A percentile compares a stretch with the other conserved stretches of the same genome.
These are phyloP conservation scores for Antheraea yamamai DNA, from an alignment of 2,888 invertebrate genomes.

Conservation along the genomic window DNA sequence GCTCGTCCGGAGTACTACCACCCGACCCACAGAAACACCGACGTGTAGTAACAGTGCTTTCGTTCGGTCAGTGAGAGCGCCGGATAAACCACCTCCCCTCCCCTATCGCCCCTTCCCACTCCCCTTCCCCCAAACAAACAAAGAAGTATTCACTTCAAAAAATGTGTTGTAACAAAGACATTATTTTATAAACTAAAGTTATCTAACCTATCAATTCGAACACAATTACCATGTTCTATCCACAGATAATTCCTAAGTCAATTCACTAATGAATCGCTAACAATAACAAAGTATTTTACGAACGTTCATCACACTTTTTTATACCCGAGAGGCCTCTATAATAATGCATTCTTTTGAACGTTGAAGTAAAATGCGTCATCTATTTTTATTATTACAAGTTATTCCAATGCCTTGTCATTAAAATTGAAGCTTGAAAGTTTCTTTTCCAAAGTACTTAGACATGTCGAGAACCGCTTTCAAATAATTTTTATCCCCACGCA, in stretches of 20 bases:
- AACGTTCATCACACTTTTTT: neutral
- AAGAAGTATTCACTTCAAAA: too few species aligned
- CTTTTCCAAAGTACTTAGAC: constrained; percentile 6
- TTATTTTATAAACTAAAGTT: too few species aligned
- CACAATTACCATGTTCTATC: too few species aligned
- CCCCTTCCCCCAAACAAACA: too few species aligned
- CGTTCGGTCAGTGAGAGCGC: too few species aligned
- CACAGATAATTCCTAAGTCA: neutral
- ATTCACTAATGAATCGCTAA: neutral
- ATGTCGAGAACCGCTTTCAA: neutral
- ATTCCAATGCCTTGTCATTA: neutral
- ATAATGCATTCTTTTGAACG: neutral
- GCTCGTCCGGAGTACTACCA: too few species aligned
- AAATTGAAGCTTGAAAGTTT: neutral
- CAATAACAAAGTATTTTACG: neutral
- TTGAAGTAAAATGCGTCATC: neutral
- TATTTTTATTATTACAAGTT: neutral
- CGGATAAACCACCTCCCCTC: too few species aligned
- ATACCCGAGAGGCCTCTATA: neutral
- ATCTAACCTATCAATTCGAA: too few species aligned
- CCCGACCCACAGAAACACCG: too few species aligned
- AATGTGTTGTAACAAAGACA: too few species aligned
- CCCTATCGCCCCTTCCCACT: too few species aligned
- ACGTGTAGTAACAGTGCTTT: too few species aligned
- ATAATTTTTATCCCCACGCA: neutral